phyloP scores from a whole-genome alignment of 1,140 invertebrate genomes.

The Aphis gossypii region DNA sequence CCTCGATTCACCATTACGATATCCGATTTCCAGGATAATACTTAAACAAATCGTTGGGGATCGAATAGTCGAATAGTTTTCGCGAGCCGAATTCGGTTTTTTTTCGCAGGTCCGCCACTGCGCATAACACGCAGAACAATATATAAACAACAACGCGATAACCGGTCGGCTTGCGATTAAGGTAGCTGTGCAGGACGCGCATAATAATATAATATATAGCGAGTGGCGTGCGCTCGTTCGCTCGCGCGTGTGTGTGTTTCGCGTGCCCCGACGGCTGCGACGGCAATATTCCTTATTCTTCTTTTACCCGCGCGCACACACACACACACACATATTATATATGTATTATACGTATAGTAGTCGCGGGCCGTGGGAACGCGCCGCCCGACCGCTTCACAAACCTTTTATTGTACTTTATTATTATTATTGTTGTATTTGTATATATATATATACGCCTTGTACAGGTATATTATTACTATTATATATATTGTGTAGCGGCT shows the following conservation, averaged over 20 bases:
- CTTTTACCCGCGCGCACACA: not conserved
- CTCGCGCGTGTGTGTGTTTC: not conserved
- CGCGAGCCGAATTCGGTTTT: too few species aligned
- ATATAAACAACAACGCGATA: not conserved
- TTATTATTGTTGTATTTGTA: not conserved
- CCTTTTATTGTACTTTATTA: slow-evolving; percentile 44
- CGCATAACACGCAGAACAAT: too few species aligned
- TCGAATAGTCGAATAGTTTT: too few species aligned
- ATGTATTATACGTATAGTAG: not conserved
- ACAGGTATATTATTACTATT: slow-evolving; percentile 34
- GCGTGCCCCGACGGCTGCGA: slow-evolving; percentile 18
- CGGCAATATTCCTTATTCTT: not conserved
- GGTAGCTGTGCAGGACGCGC: not conserved
- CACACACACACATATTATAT: not conserved
- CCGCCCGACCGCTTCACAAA: slow-evolving; percentile 48
- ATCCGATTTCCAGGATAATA: too few species aligned
- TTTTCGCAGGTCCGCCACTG: too few species aligned
- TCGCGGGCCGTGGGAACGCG: slow-evolving; percentile 40
- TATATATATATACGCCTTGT: not conserved
- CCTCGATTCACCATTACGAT: too few species aligned
- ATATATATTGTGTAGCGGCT: not conserved
- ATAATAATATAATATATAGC: not conserved
- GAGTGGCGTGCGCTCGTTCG: not conserved
- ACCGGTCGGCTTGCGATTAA: slow-evolving; percentile 5
- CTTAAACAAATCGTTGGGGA: too few species aligned